Base-by-base conservation (phyloP, 2,888 invertebrate species). In the Apodemia hepburni region DNA sequence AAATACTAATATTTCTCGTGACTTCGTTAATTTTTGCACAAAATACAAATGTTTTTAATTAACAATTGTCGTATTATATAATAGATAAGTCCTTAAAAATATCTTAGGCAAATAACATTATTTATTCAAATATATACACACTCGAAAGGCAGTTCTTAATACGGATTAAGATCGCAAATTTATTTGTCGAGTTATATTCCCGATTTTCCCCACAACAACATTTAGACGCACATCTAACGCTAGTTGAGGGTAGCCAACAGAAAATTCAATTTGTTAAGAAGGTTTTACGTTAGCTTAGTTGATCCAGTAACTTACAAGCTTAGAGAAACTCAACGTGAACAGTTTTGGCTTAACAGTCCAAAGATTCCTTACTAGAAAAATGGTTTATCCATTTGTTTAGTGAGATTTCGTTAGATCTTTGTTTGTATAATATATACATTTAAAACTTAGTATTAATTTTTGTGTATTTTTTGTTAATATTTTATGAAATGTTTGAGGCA, bases 251-350 rank as follows among this genome's bases (percentile, higher is more conserved):
- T 57, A 57, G 27, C 54, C 54, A 57, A 57, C 27, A 57, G 54
- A 57, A 57, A 57, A 57, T 57, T 57, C 54, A 57, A 57, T 57
- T 57, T 57, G 54, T 57, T 57, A 54, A 57, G 51, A 15, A 51
- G 54, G 54, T 57, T 29, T 57, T 57, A 57, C 54, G 54, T 57
- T 57, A 27, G 54, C 54, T 54, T 15, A 27, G 54, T 54, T 54
- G 54, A 54, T 54, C 54, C 27, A 54, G 54, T 27, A 57, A 57
- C 54, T 57, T 57, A 27, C 27, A 57, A 57, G 54, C 54, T 57
- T 57, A 57, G 54, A 29, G 15, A 29, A 57, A 57, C 54, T 57
- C 54, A 15, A 57, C 27, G 54, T 15, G 54, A 57, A 29, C 54
- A 27, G 54, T 57, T 57, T 57, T 57, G 54, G 29, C 29, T 57